A percentile compares a stretch with the other conserved stretches of the same genome.
Evolutionary conservation across 2,113 vertebrate genomes (phyloP).

Genomic region (Triplophysa siluroides): DNA sequence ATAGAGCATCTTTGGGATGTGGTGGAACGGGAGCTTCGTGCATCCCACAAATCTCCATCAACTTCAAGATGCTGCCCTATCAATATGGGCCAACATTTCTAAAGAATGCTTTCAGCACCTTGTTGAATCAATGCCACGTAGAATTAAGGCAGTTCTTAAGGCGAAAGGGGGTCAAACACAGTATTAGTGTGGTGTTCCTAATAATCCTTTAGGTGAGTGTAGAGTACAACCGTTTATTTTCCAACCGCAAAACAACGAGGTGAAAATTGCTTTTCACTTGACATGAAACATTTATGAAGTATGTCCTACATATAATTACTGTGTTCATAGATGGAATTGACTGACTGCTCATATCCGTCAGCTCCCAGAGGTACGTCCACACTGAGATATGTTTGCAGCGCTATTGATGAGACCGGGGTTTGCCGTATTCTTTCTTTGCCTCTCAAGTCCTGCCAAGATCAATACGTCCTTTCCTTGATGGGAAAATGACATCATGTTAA

Average conservation of each 20-base stretch:
- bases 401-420: neutral
- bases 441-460: conserved; percentile 11
- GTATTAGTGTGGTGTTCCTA: too few species aligned
- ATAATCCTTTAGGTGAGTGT: too few species aligned
- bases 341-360: neutral
- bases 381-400: conserved; percentile 6
- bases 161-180: too few species aligned
- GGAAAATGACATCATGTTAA: conserved; percentile 1
- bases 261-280: neutral
- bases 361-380: neutral
- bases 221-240: neutral
- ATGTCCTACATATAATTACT: conserved; percentile 12
- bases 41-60: too few species aligned
- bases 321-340: neutral
- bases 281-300: conserved; percentile 31
- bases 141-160: too few species aligned
- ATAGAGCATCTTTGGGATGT: too few species aligned
- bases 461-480: neutral
- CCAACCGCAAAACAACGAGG: neutral
- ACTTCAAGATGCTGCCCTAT: too few species aligned
- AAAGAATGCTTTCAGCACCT: too few species aligned
- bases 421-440: neutral
- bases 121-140: too few species aligned
- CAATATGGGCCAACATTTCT: too few species aligned
- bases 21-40: too few species aligned